Evolutionary conservation across 2,113 vertebrate genomes (phyloP).

Genomic region (Myrmecobius fasciatus): DNA sequence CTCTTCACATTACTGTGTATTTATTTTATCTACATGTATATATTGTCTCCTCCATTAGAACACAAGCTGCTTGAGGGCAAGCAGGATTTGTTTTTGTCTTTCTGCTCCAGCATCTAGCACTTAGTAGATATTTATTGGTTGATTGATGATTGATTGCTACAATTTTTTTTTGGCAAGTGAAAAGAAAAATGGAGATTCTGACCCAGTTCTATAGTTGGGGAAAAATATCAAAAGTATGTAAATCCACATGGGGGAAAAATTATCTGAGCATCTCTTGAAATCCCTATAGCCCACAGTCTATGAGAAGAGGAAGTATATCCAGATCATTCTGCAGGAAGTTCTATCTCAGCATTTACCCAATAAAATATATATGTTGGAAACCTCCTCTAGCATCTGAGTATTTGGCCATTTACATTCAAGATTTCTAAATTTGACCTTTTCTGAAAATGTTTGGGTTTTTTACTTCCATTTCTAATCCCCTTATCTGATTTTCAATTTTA

Average conservation of each 20-base stretch:
- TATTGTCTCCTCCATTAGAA: neutral
- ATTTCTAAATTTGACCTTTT: neutral
- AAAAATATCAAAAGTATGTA: neutral
- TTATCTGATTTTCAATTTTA: constrained; percentile 35
- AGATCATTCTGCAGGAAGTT: neutral
- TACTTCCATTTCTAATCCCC: neutral
- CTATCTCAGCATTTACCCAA: neutral
- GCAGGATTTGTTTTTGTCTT: neutral
- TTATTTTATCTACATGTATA: neutral
- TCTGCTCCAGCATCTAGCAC: neutral
- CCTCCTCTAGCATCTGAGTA: neutral
- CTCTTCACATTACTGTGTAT: neutral
- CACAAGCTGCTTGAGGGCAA: neutral
- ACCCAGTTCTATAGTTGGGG: neutral
- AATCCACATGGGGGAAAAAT: constrained; percentile 31
- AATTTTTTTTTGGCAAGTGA: neutral
- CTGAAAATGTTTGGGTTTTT: neutral
- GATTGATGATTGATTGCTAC: neutral
- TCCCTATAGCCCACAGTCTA: constrained; percentile 6
- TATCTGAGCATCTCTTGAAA: constrained; percentile 39
- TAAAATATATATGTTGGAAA: neutral
- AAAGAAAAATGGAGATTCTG: constrained; percentile 42
- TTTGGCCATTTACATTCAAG: neutral
- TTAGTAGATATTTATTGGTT: neutral
- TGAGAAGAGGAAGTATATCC: constrained; percentile 11